Evolutionary conservation across 2,797 vertebrate species (phyloP), one percentile per base, ranked within the genome.

Genomic region (Typhlichthys subterraneus): DNA sequence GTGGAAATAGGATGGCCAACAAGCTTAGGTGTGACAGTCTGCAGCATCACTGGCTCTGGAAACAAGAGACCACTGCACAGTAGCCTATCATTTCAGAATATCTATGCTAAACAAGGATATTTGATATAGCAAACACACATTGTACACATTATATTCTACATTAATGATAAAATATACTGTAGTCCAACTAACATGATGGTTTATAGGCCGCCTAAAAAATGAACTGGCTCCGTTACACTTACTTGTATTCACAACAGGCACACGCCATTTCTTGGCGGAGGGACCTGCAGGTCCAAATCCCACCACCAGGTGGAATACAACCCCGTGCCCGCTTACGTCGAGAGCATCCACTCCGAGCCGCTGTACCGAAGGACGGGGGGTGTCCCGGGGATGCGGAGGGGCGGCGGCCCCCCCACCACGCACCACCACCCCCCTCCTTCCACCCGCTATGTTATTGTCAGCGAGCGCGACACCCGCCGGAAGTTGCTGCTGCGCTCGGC

Each of bases 391-490:
- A 47, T 89, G 89, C 9, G 68, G 73, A 7, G 91, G 88, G 12
- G 23, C 23, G 23, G 23, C 23, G 23, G 23, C 23, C 23, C 23
- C 23, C 23, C 23, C 23, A 4, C 23, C 23, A 29, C 23, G 23
- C 23, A 29, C 23, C 23, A 29, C 23, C 90, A 77, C 0, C 85
- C 90, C 0, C 80, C 92, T 2, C 93, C 83, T 1, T 57, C 90
- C 47, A 91, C 94, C 12, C 92, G 93, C 33, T 97, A 96, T 48
- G 91, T 93, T 29, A 75, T 97, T 1, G 85, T 96, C 53, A 95
- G 95, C 0, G 96, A 97, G 77, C 92, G 87, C 0, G 93, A 95
- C 45, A 69, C 93, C 57, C 88, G 88, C 57, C 92, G 90, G 70
- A 96, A 94, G 68, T 29, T 29, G 23, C 69, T 93, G 0, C 42